Base-by-base conservation (phyloP, 2,888 invertebrate species). In the Miltochrista miniata region DNA sequence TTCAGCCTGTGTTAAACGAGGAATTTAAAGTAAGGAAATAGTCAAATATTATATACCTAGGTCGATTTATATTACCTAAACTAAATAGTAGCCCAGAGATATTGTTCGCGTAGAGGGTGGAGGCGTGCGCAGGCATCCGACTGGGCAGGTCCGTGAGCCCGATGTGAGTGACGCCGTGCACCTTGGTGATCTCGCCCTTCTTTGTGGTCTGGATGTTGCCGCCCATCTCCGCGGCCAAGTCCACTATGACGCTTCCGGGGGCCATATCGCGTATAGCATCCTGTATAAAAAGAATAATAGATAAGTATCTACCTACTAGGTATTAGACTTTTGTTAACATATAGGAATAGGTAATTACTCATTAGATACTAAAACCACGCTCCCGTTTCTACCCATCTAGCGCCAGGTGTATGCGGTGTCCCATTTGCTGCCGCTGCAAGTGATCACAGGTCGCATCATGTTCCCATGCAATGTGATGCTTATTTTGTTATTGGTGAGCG, bases 51-150 rank as follows among this genome's bases (percentile, higher is more conserved):
- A 24, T 4, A 24, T 24, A 2, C 5, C 18, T 4, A 24, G 2
- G 5, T 4, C 5, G 18, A 24, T 24, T 4, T 24, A 24, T 24
- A 24, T 24, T 82, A 94, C 96, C 96, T 61, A 97, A 94, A 45
- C 96, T 96, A 1, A 97, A 86, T 8, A 98, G 86, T 68, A 97
- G 95, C 75, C 98, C 98, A 13, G 96, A 96, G 64, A 98, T 96
- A 77, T 98, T 98, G 82, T 98, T 98, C n/a, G 96, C 96, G 77
- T 97, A 98, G 15, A 98, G 90, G 0, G 96, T 96, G 29, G 96
- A 96, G 47, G 96, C 95, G 82, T 97, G 97, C 0, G 97, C 96
- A 0, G 97, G 96, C 77, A 98, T 93, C 46, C 97, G 93, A 71
- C 96, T 96, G 11, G 97, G 96, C 46, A 98, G 84, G 86, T 98